A percentile compares a stretch with the other conserved stretches of the same genome.
Evolutionary conservation across 53 echinoderm and acorn worm genomes (phyloP).

Genomic region (Holothuria scabra): DNA sequence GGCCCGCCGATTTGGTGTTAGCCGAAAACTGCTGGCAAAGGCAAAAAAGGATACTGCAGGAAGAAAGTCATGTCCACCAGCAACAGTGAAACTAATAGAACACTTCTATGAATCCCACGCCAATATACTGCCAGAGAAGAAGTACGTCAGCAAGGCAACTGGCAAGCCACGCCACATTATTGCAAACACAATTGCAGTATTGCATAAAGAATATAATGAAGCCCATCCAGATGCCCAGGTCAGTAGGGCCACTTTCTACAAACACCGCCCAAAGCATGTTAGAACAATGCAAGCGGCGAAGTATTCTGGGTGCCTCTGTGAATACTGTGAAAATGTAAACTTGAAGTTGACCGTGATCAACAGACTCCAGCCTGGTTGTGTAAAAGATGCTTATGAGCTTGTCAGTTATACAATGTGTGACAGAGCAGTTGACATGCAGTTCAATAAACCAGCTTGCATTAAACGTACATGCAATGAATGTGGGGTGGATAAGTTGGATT

Average conservation of each 20-base stretch:
- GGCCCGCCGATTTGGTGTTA: constrained; percentile 32
- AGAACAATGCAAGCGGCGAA: constrained; percentile 50
- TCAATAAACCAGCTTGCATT: constrained; percentile 53
- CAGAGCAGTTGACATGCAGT: constrained; percentile 32
- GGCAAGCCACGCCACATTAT: constrained; percentile 46
- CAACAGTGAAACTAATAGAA: constrained; percentile 32
- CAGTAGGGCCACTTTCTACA: constrained; percentile 43
- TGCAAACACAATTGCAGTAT: constrained; percentile 11
- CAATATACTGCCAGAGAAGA: constrained; percentile 63
- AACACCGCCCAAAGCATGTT: constrained; percentile 56
- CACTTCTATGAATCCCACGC: constrained; percentile 59
- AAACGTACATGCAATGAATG: constrained; percentile 39
- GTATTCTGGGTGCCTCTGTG: constrained; percentile 65
- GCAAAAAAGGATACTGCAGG: constrained; percentile 31
- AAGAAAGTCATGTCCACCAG: constrained; percentile 14
- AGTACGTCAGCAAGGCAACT: constrained; percentile 65
- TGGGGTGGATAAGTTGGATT: constrained; percentile 36
- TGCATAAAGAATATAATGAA: constrained; percentile 53
- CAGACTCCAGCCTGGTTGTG: constrained; percentile 27
- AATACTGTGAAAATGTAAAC: constrained; percentile 72
- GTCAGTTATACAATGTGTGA: constrained; percentile 38
- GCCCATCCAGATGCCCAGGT: constrained; percentile 54
- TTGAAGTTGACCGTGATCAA: constrained; percentile 59
- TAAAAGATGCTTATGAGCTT: constrained; percentile 44
- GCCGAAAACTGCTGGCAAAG: constrained; percentile 49